Evolutionary conservation across 2,888 invertebrate species (phyloP).

Genomic region (Tuta absoluta): DNA sequence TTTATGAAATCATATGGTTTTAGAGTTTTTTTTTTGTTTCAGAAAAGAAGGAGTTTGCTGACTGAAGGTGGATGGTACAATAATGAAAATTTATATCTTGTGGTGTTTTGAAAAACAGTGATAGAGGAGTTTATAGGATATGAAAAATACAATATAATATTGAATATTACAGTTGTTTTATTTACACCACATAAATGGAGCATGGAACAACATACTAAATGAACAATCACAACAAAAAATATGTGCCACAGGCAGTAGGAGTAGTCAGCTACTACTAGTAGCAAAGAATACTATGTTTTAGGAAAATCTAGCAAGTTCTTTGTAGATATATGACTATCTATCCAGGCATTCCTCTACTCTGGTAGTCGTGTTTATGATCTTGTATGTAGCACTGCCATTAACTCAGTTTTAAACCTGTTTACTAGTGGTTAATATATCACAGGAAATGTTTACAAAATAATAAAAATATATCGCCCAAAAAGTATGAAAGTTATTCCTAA

Average conservation of each 20-base stretch:
- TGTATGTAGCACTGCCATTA: too few relatives aligned
- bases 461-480: too few relatives aligned
- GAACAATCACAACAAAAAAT: slow-evolving; percentile 38
- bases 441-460: slow-evolving; percentile 1
- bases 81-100: background rate
- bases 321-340: too few relatives aligned
- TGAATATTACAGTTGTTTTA: slow-evolving; percentile 37
- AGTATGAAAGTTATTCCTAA: too few relatives aligned
- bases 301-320: slow-evolving; percentile 3
- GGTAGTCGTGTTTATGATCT: too few relatives aligned
- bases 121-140: background rate
- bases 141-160: slow-evolving; percentile 11
- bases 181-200: slow-evolving; percentile 38
- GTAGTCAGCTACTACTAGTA: too few relatives aligned
- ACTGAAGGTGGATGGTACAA: background rate
- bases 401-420: too few relatives aligned
- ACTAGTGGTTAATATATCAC: too few relatives aligned
- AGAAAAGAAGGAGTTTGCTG: background rate
- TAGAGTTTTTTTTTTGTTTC: background rate
- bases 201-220: slow-evolving; percentile 32
- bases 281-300: too few relatives aligned
- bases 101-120: background rate
- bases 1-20: too few relatives aligned
- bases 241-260: slow-evolving; percentile 37
- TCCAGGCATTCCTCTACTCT: too few relatives aligned